Conservation (phyloP, 1,140 invertebrate species). For the Druon quercuslanigerum region DNA sequence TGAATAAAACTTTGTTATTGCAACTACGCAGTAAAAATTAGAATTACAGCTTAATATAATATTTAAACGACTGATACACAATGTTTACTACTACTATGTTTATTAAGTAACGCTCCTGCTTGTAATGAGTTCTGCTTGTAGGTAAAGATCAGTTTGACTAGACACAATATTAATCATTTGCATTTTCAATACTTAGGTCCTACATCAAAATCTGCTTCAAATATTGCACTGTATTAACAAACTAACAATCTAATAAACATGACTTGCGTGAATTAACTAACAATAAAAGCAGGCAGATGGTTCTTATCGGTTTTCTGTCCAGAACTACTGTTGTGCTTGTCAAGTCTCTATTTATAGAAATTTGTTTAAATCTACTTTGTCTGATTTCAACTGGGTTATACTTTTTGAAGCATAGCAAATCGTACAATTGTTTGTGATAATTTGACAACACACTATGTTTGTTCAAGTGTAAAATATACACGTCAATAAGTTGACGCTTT, state of each 20-base stretch:
- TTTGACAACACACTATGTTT: neutral
- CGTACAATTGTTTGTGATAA: neutral
- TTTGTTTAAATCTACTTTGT: slow-evolving; percentile 6
- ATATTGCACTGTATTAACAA: neutral
- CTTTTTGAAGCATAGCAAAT: slow-evolving; percentile 4
- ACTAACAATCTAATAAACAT: slow-evolving; percentile 1
- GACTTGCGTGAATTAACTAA: neutral
- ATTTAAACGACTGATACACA: too few relatives aligned
- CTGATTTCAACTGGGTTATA: slow-evolving; percentile 9
- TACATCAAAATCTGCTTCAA: too few relatives aligned
- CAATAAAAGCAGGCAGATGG: slow-evolving; percentile 15
- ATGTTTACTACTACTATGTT: too few relatives aligned
- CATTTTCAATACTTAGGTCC: too few relatives aligned
- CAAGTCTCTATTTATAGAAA: neutral
- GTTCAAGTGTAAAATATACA: neutral
- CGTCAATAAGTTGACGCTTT: neutral
- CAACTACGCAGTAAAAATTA: too few relatives aligned
- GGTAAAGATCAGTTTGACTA: too few relatives aligned
- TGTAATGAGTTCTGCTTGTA: too few relatives aligned
- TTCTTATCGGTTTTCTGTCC: slow-evolving; percentile 12
- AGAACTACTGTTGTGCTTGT: neutral
- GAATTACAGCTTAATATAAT: too few relatives aligned
- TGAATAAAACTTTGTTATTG: too few relatives aligned
- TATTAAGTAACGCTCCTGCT: too few relatives aligned
- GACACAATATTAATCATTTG: too few relatives aligned